A percentile compares a stretch with the other conserved stretches of the same genome.
Evolutionary conservation across 2,797 vertebrate species (phyloP).

Genomic region (Pangasius larnaudii): DNA sequence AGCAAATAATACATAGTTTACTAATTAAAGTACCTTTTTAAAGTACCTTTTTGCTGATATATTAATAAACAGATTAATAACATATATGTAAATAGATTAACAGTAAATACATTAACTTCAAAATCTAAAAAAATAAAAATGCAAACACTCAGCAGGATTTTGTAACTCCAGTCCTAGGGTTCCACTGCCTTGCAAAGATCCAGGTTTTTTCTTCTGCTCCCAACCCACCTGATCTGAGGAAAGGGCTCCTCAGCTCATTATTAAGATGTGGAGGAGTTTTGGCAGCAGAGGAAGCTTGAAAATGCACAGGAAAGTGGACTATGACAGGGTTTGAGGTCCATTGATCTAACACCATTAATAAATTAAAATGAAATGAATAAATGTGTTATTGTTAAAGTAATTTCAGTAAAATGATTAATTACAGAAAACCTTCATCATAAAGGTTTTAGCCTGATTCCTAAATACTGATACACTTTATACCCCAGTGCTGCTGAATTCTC

Average conservation of each 20-base stretch:
- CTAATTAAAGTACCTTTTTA: not conserved
- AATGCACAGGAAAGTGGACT: not conserved
- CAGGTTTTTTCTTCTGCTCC: not conserved
- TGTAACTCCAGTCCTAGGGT: not conserved
- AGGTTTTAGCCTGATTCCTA: not conserved
- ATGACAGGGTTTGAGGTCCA: not conserved
- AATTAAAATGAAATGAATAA: not conserved
- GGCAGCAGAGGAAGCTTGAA: not conserved
- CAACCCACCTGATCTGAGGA: not conserved
- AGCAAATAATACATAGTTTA: not conserved
- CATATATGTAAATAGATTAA: not conserved
- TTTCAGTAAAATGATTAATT: not conserved
- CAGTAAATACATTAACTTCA: not conserved
- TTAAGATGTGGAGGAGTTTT: not conserved
- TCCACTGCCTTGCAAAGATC: not conserved
- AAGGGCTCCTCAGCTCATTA: not conserved
- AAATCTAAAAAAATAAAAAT: constrained; percentile 6
- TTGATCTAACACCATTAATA: not conserved
- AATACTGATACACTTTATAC: not conserved
- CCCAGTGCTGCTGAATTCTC: not conserved
- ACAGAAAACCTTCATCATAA: not conserved
- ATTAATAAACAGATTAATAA: not conserved
- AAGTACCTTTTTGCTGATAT: not conserved
- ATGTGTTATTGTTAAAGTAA: not conserved
- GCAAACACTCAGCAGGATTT: not conserved